Evolutionary conservation across 2,797 vertebrate genomes (phyloP), one percentile per base, ranked within the genome.

Genomic region (Aviceda leuphotes): DNA sequence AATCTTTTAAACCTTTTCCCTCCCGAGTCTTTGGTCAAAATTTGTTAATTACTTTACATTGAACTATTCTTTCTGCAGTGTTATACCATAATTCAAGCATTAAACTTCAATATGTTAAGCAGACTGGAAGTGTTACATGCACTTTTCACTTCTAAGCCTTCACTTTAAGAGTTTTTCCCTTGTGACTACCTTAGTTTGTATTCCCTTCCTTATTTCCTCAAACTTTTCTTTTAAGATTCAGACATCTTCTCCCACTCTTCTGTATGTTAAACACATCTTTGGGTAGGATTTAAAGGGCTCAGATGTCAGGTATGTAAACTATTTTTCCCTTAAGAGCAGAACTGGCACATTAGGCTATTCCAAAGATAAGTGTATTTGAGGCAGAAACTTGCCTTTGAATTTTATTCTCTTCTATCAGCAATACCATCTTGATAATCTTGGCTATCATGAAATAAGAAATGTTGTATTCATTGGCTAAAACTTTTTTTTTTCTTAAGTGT

Each of bases 251-350:
- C 77, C 19, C 14, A 63, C 66, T 77, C 55, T 79, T 93, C 62
- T 71, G 67, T 61, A 91, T 87, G 81, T 41, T 85, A 90, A 94
- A 82, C 70, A 63, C 77, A 81, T 59, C n/a, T 89, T 5, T 3
- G 11, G 28, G 71, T 77, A 74, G 33, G 71, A 94, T 92, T 94
- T 85, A 84, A 24, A 87, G 65, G 71, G 49, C 16, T 83, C 26
- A 59, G 31, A 84, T 59, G 33, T 89, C 91, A 95, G 61, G 81
- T 91, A 93, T 35, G 77, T 73, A 89, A 90, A 89, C 63, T 73
- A 78, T 35, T 89, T 89, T 63, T 65, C 63, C 20, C 89, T 35
- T 61, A 68, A 78, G n/a, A 93, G 56, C 49, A 78, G 66, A 93
- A 91, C 0, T 74, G 41, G 70, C 73, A 91, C 47, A 52, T 50